Evolutionary conservation across 2,113 vertebrate species (phyloP).

Genomic region (Heterotilapia buettikoferi): DNA sequence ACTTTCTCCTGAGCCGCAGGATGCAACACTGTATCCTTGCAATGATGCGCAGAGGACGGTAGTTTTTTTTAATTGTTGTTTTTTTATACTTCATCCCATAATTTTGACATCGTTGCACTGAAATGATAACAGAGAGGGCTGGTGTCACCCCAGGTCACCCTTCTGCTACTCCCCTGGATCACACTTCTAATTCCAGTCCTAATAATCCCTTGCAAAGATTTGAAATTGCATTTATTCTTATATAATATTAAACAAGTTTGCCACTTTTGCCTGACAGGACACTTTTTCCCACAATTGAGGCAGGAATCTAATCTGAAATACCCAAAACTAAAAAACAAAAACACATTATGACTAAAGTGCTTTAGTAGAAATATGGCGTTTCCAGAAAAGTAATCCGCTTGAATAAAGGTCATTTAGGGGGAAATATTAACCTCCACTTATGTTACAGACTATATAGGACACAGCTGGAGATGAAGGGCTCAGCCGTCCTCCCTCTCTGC

Average conservation of each 20-base stretch:
- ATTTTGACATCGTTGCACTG: not conserved
- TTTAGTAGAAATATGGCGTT: not conserved
- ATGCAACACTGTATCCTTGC: not conserved
- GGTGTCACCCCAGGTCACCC: not conserved
- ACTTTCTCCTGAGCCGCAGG: not conserved
- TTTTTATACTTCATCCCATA: not conserved
- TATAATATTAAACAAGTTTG: not conserved
- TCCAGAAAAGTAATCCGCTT: not conserved
- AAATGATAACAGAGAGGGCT: not conserved
- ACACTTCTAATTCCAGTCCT: not conserved
- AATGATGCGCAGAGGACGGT: not conserved
- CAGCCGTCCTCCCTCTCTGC: not conserved
- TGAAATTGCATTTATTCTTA: not conserved
- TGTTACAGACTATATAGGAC: not conserved
- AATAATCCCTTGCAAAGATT: not conserved
- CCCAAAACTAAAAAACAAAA: not conserved
- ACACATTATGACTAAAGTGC: not conserved
- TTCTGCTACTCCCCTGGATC: not conserved
- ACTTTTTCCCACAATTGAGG: not conserved
- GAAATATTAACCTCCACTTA: not conserved
- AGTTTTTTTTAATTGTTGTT: not conserved
- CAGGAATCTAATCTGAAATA: not conserved
- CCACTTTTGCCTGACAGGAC: not conserved
- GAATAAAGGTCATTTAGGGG: not conserved
- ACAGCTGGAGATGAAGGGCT: not conserved